phyloP scores from a whole-genome alignment of 2,888 invertebrate species.

The Microctonus hyperodae region DNA sequence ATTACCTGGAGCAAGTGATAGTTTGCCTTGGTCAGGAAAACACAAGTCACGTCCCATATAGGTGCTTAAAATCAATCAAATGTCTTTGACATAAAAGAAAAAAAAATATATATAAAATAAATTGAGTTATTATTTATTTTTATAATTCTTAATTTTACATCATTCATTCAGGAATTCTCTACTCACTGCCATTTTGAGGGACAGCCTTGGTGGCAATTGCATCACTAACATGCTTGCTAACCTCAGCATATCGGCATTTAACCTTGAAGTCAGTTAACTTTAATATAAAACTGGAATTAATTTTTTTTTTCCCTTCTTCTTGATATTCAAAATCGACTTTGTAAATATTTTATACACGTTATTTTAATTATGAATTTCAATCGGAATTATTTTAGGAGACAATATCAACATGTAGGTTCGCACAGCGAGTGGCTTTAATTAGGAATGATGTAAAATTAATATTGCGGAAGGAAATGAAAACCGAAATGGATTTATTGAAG shows the following conservation, averaged over 20 bases:
- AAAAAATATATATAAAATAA: neutral
- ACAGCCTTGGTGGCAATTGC: constrained; percentile 67
- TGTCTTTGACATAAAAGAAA: constrained; percentile 5
- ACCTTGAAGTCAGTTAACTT: constrained; percentile 50
- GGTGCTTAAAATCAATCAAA: constrained; percentile 48
- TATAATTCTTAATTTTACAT: constrained; percentile 23
- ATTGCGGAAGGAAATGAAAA: constrained; percentile 60
- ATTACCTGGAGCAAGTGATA: constrained; percentile 66
- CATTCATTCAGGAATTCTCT: constrained; percentile 65
- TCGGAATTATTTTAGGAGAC: constrained; percentile 62
- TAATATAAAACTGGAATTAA: neutral
- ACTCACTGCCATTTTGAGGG: constrained; percentile 65
- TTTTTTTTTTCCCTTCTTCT: too few relatives aligned
- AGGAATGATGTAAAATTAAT: constrained; percentile 63
- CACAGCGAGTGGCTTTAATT: constrained; percentile 66
- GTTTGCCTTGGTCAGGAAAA: constrained; percentile 59
- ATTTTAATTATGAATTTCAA: neutral
- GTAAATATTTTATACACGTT: constrained; percentile 39
- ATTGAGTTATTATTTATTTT: constrained; percentile 15
- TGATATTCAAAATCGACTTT: constrained; percentile 19
- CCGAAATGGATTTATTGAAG: constrained; percentile 62
- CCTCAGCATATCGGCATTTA: constrained; percentile 54
- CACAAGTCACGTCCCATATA: constrained; percentile 60
- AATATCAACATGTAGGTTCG: constrained; percentile 66
- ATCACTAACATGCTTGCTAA: constrained; percentile 67